Percentiles rank a stretch among this genome's conserved stretches.
Conservation (phyloP, 2,797 vertebrate genomes). For the Tragelaphus eurycerus region DNA sequence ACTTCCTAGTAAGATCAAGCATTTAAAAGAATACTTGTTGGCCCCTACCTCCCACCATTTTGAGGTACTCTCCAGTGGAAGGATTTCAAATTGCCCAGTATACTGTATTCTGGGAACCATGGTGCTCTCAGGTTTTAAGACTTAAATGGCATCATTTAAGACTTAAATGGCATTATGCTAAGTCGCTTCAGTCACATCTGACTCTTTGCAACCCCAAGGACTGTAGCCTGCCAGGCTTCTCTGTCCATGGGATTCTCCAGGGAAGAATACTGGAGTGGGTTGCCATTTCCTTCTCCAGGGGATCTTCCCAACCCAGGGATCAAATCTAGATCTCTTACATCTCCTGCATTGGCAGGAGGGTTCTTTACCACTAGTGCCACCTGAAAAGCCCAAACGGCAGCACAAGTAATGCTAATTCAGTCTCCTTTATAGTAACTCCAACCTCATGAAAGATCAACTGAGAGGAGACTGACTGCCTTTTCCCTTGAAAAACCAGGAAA, state of each 20-base stretch:
- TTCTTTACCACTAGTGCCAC: not conserved
- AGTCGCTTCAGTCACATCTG: not conserved
- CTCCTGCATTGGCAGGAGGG: not conserved
- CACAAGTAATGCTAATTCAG: not conserved
- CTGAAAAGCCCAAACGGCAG: not conserved
- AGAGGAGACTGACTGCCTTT: not conserved
- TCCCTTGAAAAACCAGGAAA: not conserved
- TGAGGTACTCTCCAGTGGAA: slow-evolving; percentile 22
- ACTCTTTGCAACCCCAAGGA: not conserved
- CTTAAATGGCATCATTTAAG: slow-evolving; percentile 17
- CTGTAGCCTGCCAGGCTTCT: not conserved
- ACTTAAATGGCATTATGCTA: not conserved
- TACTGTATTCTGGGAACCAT: not conserved
- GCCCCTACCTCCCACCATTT: not conserved
- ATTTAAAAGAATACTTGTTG: not conserved
- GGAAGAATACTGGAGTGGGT: not conserved
- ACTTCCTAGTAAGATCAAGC: not conserved
- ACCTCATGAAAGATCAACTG: not conserved
- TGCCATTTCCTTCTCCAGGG: not conserved
- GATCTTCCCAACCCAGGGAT: not conserved
- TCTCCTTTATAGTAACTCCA: not conserved
- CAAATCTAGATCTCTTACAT: not conserved
- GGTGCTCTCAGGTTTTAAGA: not conserved
- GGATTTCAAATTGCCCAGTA: not conserved
- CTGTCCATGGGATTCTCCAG: not conserved